Percentiles rank a stretch among this genome's conserved stretches.
These are phyloP conservation scores for Coptodon rendalli DNA, from an alignment of 2,113 vertebrate genomes.

Conservation along the genomic window DNA sequence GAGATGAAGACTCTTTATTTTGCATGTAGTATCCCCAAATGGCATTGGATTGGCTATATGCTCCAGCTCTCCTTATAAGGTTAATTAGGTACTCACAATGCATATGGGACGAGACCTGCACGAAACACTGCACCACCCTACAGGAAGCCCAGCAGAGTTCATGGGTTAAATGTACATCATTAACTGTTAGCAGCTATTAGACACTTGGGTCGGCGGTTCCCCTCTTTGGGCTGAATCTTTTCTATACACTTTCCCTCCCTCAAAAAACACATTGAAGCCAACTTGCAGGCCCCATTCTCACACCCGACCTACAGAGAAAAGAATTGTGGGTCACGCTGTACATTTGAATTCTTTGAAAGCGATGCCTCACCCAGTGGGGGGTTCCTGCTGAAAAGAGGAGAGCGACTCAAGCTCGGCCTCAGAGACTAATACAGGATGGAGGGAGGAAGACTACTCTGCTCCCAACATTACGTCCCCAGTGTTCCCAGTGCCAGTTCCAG, in stretches of 20 bases:
- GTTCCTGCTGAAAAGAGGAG: constrained; percentile 53
- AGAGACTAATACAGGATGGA: constrained; percentile 43
- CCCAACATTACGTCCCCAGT: constrained; percentile 17
- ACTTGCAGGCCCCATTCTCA: constrained; percentile 29
- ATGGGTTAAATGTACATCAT: not conserved
- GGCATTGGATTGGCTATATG: not conserved
- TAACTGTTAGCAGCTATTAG: not conserved
- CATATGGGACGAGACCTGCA: not conserved
- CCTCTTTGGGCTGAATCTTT: not conserved
- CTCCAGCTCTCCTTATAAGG: constrained; percentile 25
- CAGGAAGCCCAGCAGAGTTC: not conserved
- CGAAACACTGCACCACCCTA: not conserved
- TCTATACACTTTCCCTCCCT: not conserved
- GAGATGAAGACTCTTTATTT: not conserved
- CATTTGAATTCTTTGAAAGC: constrained; percentile 50
- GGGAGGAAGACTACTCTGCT: constrained; percentile 30
- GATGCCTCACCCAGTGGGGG: constrained; percentile 59
- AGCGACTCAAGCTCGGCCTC: not conserved
- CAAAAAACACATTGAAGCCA: constrained; percentile 7
- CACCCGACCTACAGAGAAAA: constrained; percentile 19
- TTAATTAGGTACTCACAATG: not conserved
- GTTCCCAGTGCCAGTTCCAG: constrained; percentile 1
- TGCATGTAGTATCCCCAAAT: not conserved
- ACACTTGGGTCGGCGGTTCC: not conserved
- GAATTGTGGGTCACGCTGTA: constrained; percentile 12